Base-by-base conservation (phyloP, 64 coral and sea anemone species). In the Pachyseris speciosa region DNA sequence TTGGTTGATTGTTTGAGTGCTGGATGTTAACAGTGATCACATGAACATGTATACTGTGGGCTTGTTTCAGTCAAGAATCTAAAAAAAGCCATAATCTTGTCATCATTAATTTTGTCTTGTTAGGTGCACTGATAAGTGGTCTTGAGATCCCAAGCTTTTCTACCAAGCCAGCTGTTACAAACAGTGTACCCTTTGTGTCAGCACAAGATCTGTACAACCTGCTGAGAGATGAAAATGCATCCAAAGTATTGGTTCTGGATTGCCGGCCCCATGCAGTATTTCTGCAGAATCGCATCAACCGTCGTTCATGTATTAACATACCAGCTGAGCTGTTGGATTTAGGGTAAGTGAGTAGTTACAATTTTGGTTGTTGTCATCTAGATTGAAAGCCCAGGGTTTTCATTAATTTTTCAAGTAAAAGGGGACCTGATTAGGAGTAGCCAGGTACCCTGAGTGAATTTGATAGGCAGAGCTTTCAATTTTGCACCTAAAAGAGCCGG, bases 231-330 rank as follows among this genome's bases (percentile, higher is more conserved):
- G 50, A 32, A 1, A 28, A 20, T 32, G 41, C n/a, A 24, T 77
- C 75, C 36, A 71, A 85, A 78, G 43, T 94, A 1, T 70, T 94
- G 34, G 80, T 94, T 39, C 37, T 94, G n/a, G 93, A 94, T 38
- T 90, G 80, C 32, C 89, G 93, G 84, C 58, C 78, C 41, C 51
- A 90, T 28, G 57, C 81, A 25, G 69, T 85, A 38, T 94, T 84
- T 84, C n/a, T 45, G 36, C 60, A 76, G 7, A 90, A 89, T 15
- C 78, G 53, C 31, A 94, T 94, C 78, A 59, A 37, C 20, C 42
- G 44, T 78, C 40, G 34, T 15, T 90, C 65, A 27, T 90, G 93
- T 64, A 90, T 94, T 37, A 94, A 94, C 65, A 94, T 94, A n/a
- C 93, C 93, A 31, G 86, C 68, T 28, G 93, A 94, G 25, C 37